A percentile compares a stretch with the other conserved stretches of the same genome.
Conservation (phyloP, 2,113 vertebrate genomes). For the Neogale vison region DNA sequence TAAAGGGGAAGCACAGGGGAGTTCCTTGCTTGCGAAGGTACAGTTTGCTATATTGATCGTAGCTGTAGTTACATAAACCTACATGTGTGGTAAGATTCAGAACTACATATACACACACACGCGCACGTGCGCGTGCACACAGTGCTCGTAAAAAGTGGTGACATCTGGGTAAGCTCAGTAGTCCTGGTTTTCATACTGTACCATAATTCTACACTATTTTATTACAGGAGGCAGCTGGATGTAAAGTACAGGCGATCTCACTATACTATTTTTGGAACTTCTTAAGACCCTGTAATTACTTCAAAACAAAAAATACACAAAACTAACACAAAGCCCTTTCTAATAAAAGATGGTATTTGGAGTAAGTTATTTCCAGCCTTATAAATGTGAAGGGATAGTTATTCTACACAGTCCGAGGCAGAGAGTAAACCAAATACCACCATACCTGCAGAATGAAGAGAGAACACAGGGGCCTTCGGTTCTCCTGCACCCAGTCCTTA, state of each 20-base stretch:
- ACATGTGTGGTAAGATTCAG: neutral
- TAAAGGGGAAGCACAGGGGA: neutral
- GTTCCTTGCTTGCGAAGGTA: neutral
- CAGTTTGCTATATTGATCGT: neutral
- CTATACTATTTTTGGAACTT: neutral
- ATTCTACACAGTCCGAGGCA: neutral
- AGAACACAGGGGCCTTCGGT: neutral
- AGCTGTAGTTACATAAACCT: neutral
- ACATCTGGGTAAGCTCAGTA: neutral
- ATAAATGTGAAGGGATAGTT: neutral
- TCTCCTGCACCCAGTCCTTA: neutral
- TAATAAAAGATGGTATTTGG: neutral
- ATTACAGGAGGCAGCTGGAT: neutral
- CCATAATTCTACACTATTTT: neutral
- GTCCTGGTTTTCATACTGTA: neutral
- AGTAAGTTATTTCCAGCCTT: conserved; percentile 2
- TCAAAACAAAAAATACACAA: neutral
- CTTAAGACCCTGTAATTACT: neutral
- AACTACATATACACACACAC: neutral
- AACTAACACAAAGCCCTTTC: neutral
- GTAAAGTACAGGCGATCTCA: neutral
- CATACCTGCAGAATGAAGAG: neutral
- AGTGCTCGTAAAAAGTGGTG: neutral
- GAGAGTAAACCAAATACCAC: neutral
- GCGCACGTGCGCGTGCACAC: neutral